Evolutionary conservation across 2,888 invertebrate species (phyloP).

Genomic region (Parnassius smintheus): DNA sequence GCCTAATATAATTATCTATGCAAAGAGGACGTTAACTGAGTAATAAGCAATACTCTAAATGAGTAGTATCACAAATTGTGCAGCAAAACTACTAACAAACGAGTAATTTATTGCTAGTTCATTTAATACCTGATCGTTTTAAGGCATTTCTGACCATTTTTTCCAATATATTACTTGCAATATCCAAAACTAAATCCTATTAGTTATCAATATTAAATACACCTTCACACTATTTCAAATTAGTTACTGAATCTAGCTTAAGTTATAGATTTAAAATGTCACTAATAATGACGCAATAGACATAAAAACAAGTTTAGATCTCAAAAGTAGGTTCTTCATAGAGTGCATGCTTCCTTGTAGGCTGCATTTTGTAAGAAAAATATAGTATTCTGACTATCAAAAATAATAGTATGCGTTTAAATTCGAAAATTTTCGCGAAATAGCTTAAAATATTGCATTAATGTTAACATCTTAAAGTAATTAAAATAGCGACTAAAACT

Average conservation of each 20-base stretch:
- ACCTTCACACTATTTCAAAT: conserved; percentile 31
- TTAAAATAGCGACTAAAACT: conserved; percentile 15
- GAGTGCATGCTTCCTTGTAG: conserved; percentile 64
- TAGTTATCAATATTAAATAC: conserved; percentile 41
- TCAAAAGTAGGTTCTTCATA: conserved; percentile 64
- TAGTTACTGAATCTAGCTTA: conserved; percentile 37
- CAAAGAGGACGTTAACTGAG: conserved; percentile 73
- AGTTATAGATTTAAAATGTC: conserved; percentile 56
- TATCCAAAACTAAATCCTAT: conserved; percentile 44
- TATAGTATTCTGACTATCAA: conserved; percentile 75
- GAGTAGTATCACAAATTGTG: conserved; percentile 75
- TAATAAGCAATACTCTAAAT: conserved; percentile 70
- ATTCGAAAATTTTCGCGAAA: conserved; percentile 52
- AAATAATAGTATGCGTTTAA: conserved; percentile 69
- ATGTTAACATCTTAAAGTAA: conserved; percentile 37
- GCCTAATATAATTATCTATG: conserved; percentile 77
- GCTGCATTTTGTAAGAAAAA: conserved; percentile 70
- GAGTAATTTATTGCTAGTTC: conserved; percentile 74
- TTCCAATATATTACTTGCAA: no score
- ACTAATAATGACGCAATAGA: conserved; percentile 53
- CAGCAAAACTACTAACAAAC: conserved; percentile 66
- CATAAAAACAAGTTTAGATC: conserved; percentile 63
- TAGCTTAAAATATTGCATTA: conserved; percentile 60
- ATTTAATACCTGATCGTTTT: conserved; percentile 64
- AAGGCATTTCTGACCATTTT: conserved; percentile 49